Evolutionary conservation across 2,113 vertebrate genomes (phyloP).

Genomic region (Taxidea taxus): DNA sequence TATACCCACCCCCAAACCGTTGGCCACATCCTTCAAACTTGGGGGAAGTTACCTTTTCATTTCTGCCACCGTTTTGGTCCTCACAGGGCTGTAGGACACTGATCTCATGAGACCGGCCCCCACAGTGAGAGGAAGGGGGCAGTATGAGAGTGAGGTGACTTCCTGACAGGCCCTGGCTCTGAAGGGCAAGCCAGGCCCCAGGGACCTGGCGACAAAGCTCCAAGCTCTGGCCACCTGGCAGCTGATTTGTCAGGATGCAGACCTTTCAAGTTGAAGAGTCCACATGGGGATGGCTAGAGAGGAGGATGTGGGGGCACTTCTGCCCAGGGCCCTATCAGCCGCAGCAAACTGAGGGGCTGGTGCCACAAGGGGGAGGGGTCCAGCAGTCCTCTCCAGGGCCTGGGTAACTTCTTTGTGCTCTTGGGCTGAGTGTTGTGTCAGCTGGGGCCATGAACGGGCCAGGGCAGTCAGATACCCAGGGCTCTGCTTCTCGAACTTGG

Average conservation of each 20-base stretch:
- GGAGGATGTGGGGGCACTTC: rapidly evolving
- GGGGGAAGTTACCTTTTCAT: neutral
- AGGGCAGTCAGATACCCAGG: neutral
- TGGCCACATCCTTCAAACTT: neutral
- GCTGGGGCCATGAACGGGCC: rapidly evolving
- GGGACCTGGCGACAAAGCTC: neutral
- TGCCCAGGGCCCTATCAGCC: neutral
- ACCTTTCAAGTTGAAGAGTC: neutral
- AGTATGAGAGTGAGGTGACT: neutral
- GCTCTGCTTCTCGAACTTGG: neutral
- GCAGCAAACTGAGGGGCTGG: neutral
- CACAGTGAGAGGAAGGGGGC: neutral
- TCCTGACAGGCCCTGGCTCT: neutral
- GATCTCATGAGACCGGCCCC: neutral
- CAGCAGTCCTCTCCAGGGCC: rapidly evolving
- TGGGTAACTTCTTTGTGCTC: neutral
- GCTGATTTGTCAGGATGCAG: neutral
- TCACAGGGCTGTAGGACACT: neutral
- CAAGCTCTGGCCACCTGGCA: neutral
- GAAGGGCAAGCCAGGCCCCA: neutral
- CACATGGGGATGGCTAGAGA: neutral
- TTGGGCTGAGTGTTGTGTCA: neutral
- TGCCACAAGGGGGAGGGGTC: neutral
- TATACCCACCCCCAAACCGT: rapidly evolving
- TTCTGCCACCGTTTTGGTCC: neutral